phyloP scores from a whole-genome alignment of 2,888 invertebrate species.

The Tridacna crocea region DNA sequence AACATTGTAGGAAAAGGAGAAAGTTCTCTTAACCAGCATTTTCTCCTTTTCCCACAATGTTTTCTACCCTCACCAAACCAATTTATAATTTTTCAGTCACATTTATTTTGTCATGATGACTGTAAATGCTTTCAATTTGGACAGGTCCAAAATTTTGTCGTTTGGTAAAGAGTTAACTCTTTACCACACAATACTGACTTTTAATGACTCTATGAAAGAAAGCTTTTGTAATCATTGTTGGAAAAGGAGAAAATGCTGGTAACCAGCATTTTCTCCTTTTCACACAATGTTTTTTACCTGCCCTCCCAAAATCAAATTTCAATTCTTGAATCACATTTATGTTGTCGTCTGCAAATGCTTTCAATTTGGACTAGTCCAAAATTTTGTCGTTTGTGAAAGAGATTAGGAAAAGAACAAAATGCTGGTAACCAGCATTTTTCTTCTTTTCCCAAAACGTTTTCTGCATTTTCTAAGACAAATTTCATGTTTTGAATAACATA shows the following conservation, averaged over 20 bases:
- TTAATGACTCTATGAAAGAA: too few relatives aligned
- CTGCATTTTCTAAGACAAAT: too few relatives aligned
- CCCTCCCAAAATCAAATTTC: neutral
- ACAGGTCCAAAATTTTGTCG: neutral
- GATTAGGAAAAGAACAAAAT: neutral
- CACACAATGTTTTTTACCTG: constrained; percentile 1
- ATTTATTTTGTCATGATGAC: neutral
- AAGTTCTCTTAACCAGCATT: neutral
- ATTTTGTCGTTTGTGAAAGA: neutral
- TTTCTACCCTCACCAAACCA: neutral
- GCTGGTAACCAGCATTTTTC: too few relatives aligned
- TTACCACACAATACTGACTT: too few relatives aligned
- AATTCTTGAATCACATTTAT: neutral
- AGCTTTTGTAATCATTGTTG: neutral
- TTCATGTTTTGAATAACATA: too few relatives aligned
- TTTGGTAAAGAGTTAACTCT: neutral
- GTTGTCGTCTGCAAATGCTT: neutral
- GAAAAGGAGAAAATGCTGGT: constrained; percentile 5
- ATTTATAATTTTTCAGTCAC: neutral
- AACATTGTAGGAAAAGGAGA: constrained; percentile 7
- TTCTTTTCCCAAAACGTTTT: too few relatives aligned
- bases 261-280: constrained; percentile 6
- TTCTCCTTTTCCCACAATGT: constrained; percentile 12
- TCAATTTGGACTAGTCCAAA: neutral
- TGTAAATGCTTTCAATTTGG: neutral